phyloP scores from a whole-genome alignment of 1,140 invertebrate genomes.

The Papilio aristodemus region DNA sequence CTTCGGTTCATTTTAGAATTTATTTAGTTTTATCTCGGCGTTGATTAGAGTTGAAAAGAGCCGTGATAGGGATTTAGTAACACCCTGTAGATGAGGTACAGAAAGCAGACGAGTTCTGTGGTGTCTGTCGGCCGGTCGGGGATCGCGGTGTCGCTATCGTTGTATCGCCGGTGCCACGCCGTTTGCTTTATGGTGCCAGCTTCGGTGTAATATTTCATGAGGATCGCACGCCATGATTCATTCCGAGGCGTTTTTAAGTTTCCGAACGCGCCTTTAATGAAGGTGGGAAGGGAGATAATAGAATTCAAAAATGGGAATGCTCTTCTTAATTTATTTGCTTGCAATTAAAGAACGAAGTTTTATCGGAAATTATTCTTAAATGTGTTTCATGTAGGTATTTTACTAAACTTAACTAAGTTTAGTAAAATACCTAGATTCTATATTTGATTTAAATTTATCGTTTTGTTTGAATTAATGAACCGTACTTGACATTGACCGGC shows the following conservation, averaged over 20 bases:
- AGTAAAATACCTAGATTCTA: too few species aligned
- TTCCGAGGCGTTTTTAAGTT: slow-evolving; percentile 73
- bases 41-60: slow-evolving; percentile 34
- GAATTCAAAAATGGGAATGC: slow-evolving; percentile 54
- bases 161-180: slow-evolving; percentile 76
- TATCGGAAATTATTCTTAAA: neutral
- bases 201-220: slow-evolving; percentile 77
- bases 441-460: neutral
- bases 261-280: slow-evolving; percentile 74
- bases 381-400: neutral
- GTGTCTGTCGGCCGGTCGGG: slow-evolving; percentile 75
- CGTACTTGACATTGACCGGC: slow-evolving; percentile 51
- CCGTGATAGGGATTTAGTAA: slow-evolving; percentile 36
- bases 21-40: slow-evolving; percentile 29
- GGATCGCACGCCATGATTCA: slow-evolving; percentile 79
- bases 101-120: slow-evolving; percentile 69
- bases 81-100: slow-evolving; percentile 60
- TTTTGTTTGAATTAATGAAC: neutral
- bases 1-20: slow-evolving; percentile 14
- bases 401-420: too few species aligned
- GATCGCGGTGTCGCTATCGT: slow-evolving; percentile 75
- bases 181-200: slow-evolving; percentile 80
- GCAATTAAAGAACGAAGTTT: slow-evolving; percentile 39
- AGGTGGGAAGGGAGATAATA: slow-evolving; percentile 66
- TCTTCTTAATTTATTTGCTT: slow-evolving; percentile 41